phyloP scores from a whole-genome alignment of 2,797 vertebrate species.

The Chrosomus eos region DNA sequence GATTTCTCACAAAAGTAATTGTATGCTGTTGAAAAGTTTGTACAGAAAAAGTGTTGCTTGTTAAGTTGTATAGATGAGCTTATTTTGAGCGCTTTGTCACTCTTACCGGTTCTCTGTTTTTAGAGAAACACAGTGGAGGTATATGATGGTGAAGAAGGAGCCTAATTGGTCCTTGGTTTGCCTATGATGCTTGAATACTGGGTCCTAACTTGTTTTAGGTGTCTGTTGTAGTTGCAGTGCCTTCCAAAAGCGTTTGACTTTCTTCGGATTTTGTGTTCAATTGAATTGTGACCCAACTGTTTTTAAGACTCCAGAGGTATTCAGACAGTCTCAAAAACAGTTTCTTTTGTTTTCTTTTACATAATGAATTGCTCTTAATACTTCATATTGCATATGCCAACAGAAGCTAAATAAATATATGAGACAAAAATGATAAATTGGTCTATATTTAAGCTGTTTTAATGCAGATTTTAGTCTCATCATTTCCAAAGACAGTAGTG shows the following conservation, averaged over 20 bases:
- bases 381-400: not conserved
- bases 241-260: slow-evolving; percentile 25
- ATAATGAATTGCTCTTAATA: not conserved
- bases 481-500: not conserved
- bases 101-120: slow-evolving; percentile 42
- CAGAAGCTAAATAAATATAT: too few species aligned
- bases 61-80: slow-evolving; percentile 35
- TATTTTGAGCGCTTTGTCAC: slow-evolving; percentile 38
- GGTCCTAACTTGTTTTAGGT: slow-evolving; percentile 10
- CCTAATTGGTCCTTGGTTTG: slow-evolving; percentile 12
- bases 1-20: slow-evolving; percentile 25
- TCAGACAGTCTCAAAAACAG: not conserved
- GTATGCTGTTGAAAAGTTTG: slow-evolving; percentile 27
- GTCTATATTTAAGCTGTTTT: not conserved
- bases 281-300: not conserved
- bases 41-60: slow-evolving; percentile 25
- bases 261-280: not conserved
- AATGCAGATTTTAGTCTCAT: not conserved
- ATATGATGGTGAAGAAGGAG: slow-evolving; percentile 21
- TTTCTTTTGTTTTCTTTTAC: not conserved
- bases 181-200: slow-evolving; percentile 44
- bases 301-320: not conserved
- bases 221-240: slow-evolving; percentile 13
- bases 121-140: slow-evolving; percentile 35
- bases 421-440: not conserved